A percentile compares a stretch with the other conserved stretches of the same genome.
These are phyloP conservation scores for Denticeps clupeoides DNA, from an alignment of 2,797 vertebrate genomes.

Conservation along the genomic window DNA sequence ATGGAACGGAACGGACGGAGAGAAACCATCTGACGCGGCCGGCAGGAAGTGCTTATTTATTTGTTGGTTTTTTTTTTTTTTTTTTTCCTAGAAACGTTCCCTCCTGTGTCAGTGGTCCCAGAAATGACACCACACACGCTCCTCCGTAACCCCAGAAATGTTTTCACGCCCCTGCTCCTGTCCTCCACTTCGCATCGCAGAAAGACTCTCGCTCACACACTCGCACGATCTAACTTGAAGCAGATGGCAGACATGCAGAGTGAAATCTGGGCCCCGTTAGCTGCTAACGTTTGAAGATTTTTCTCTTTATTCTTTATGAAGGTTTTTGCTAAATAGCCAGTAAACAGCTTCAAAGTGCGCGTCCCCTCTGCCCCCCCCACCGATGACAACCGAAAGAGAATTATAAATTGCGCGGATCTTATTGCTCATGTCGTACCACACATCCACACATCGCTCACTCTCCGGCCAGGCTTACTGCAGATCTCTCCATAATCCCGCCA, in stretches of 20 bases:
- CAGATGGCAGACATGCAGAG: slow-evolving; percentile 75
- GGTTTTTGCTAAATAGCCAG: slow-evolving; percentile 58
- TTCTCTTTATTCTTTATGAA: slow-evolving; percentile 61
- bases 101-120: too few relatives aligned
- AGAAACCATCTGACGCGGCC: too few relatives aligned
- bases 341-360: slow-evolving; percentile 76
- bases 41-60: too few relatives aligned
- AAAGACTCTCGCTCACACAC: background rate
- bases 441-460: too few relatives aligned
- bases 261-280: slow-evolving; percentile 89
- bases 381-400: slow-evolving; percentile 27
- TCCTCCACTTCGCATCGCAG: background rate
- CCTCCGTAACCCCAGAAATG: background rate
- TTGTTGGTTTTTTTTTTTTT: too few relatives aligned
- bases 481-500: too few relatives aligned
- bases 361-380: slow-evolving; percentile 10
- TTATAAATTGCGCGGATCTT: slow-evolving; percentile 20
- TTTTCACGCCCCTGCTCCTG: too few relatives aligned
- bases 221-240: slow-evolving; percentile 63
- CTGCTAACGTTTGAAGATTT: slow-evolving; percentile 66
- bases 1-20: slow-evolving; percentile 5
- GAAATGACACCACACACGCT: too few relatives aligned
- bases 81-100: too few relatives aligned
- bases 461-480: too few relatives aligned
- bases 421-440: slow-evolving; percentile 16